Base-by-base conservation (phyloP, 2,113 vertebrate genomes). In the Vicugna pacos region DNA sequence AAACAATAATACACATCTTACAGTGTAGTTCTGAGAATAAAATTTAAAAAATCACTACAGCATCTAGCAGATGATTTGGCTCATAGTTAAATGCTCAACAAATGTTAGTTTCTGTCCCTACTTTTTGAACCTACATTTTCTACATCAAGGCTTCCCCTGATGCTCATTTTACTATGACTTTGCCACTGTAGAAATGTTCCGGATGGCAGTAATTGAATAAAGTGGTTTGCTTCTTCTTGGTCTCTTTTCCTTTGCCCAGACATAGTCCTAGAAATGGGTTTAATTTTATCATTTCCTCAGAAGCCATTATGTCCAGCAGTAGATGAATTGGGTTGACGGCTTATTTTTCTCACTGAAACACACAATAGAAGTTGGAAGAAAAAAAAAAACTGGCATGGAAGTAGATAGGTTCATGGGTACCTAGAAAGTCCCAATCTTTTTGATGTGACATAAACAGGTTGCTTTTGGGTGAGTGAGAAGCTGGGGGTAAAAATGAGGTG, bases 111-210 rank as follows among this genome's bases (percentile, higher is more conserved):
- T 76, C 46, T 54, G 20, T 54, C 17, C 26, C 50, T 72, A 65
- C 3, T 77, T 75, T 46, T 58, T 85, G 10, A 95, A 52, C 17
- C 52, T 97, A 9, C 60, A 5, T 87, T 93, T 94, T 94, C 19
- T 77, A 15, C 14, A 26, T 13, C 32, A 82, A 84, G 50, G 1
- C 12, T 86, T 75, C 1, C 14, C 5, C 17, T 52, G 38, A 69
- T 88, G 77, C 19, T 77, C 5, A 77, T 96, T 92, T 97, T 72
- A 67, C 32, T 50, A 19, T 88, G 48, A 83, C 13, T 89, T 76
- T 70, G 24, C 30, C 30, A 83, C 14, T 24, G n/a, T 56, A 73
- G 10, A 93, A 87, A 75, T 52, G 0, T 77, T 91, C 54, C 35
- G 11, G 26, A 5, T 82, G 0, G 35, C 75, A 8, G 14, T 56